Evolutionary conservation across 1,140 invertebrate genomes (phyloP), one percentile per base, ranked within the genome.

Genomic region (Ceratina australensis): DNA sequence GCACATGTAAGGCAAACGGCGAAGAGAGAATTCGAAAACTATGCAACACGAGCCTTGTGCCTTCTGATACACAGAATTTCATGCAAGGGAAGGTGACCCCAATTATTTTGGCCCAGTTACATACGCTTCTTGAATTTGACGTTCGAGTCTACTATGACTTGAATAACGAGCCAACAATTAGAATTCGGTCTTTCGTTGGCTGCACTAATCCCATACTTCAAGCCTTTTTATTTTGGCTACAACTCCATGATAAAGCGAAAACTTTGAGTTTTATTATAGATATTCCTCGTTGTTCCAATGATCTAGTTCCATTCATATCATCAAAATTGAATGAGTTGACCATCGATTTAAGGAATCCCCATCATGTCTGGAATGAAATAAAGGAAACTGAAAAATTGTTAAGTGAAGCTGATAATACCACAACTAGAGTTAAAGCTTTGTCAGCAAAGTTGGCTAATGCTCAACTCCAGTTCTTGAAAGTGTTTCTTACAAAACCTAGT

Each of bases 191-290:
- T 59, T 0, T 52, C 4, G 2, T 4, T 5, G 22, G 15, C 12
- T 0, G 18, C 33, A 1, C 24, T 13, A 1, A 0, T 1, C 0
- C 16, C 1, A 15, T 83, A 20, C 13, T 50, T 12, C 7, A 69
- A 18, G 22, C 78, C 16, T 54, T 85, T 10, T 0, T 26, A 0
- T 68, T 52, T 56, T 87, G 86, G 86, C 15, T 87, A 1, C 13
- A 64, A 12, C 67, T 84, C 12, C 12, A 50, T 0, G 61, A 84
- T 0, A 67, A 81, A 2, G 86, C 84, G 0, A 86, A 87, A 28
- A 68, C 22, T n/a, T 83, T 5, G 28, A 74, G 0, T 12, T 86
- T 5, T 26, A 59, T 20, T 15, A 68, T 18, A 10, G 26, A 57
- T 52, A 13, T 85, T 52, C 82, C 85, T 8, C 50, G 60, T n/a